Base-by-base conservation (phyloP, 1,140 invertebrate genomes). In the Brachionus koreanus region DNA sequence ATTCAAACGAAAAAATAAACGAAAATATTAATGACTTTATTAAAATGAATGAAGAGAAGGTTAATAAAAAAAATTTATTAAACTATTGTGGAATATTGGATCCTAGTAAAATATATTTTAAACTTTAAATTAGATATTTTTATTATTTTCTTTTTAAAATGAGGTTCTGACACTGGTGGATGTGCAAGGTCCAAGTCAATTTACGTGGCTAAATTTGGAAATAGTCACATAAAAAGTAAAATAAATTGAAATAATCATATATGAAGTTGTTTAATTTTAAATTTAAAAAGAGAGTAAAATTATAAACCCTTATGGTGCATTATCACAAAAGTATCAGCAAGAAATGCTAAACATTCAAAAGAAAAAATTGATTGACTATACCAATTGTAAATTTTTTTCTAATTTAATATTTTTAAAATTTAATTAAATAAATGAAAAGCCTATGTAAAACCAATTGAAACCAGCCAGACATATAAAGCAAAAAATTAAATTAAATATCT, bases 161-260 rank as follows among this genome's bases (percentile, higher is more conserved):
- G 9, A 79, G 76, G 7, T 9, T 61, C 76, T 19, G 76, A 79
- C 12, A 79, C 6, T 61, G 49, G n/a, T 39, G 76, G 76, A 10
- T 57, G 49, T 39, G 76, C 49, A 2, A 9, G 76, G 10, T 57
- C 61, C 3, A 79, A 79, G 5, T 79, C 76, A 57, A 79, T 79
- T 29, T 79, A 79, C 57, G 76, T 79, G 1, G 49, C 76, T 23
- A 79, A 79, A 79, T 79, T 61, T 16, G 76, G 61, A 65, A 79
- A 79, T 19, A 79, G 76, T 42, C 76, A 79, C 23, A 79, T 79
- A 3, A 79, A 61, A 63, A 79, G 76, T 79, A 42, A 37, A n/a
- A n/a, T n/a, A 23, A 76, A 46, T 19, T 25, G 23, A 57, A 25
- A 23, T 43, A 2, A 19, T 49, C 42, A 2, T 3, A n/a, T 42